phyloP scores from a whole-genome alignment of 2,797 vertebrate species.

The Melanogrammus aeglefinus region DNA sequence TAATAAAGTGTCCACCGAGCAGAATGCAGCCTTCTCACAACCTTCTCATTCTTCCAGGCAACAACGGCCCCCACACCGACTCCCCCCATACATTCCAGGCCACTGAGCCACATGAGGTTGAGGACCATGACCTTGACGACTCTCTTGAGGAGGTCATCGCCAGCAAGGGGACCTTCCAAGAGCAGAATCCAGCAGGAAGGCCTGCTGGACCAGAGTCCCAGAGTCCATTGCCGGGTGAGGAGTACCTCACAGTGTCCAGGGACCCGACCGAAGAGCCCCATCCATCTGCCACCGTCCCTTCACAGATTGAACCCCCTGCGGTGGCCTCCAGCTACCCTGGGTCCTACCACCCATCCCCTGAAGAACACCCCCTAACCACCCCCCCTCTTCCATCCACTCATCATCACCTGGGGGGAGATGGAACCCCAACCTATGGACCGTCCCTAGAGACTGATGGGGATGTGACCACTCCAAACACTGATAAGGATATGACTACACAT shows the following conservation, averaged over 20 bases:
- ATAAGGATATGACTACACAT: not conserved
- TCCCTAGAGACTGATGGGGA: not conserved
- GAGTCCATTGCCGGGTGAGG: constrained; percentile 27
- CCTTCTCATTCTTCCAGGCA: constrained; percentile 48
- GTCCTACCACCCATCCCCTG: constrained; percentile 40
- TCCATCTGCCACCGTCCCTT: constrained; percentile 26
- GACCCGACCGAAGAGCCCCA: constrained; percentile 30
- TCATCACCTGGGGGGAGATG: constrained; percentile 15
- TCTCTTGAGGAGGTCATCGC: constrained; percentile 72
- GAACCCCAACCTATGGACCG: not conserved
- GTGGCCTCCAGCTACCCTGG: constrained; percentile 35
- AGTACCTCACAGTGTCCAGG: constrained; percentile 66
- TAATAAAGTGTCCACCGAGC: not conserved
- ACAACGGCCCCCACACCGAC: constrained; percentile 64
- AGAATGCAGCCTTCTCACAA: not conserved
- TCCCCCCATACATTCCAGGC: constrained; percentile 60
- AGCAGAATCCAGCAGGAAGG: constrained; percentile 25
- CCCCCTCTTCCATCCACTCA: constrained; percentile 1
- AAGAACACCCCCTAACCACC: constrained; percentile 20
- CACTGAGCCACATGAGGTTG: constrained; percentile 72
- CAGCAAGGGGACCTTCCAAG: constrained; percentile 52
- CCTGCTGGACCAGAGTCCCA: not conserved
- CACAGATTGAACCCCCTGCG: constrained; percentile 36
- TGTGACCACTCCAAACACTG: not conserved
- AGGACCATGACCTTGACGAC: constrained; percentile 74